Conservation (phyloP, 2,888 invertebrate species). For the Drosophila anomelani region DNA sequence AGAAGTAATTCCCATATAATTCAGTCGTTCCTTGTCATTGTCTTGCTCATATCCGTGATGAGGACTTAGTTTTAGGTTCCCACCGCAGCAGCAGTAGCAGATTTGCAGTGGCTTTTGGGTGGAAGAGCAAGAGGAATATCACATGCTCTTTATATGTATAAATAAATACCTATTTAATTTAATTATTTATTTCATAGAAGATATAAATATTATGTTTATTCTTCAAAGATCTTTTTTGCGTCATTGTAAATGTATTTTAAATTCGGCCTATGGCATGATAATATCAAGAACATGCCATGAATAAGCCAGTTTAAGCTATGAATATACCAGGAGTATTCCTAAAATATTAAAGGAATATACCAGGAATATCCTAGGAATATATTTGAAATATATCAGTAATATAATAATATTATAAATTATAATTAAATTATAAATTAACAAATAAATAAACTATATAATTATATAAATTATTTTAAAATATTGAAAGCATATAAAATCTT, state of each 20-base stretch:
- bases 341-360: background rate
- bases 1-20: constrained; percentile 66
- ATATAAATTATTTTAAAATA: background rate
- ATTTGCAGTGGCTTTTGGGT: constrained; percentile 38
- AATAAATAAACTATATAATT: no score
- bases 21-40: constrained; percentile 63
- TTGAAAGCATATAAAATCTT: background rate
- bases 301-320: no score
- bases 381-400: background rate
- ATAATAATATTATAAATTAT: background rate
- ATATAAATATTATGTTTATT: background rate
- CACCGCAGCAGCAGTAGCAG: background rate
- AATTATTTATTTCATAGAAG: background rate
- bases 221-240: background rate
- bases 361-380: background rate
- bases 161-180: background rate
- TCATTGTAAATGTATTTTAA: no score
- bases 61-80: constrained; percentile 66
- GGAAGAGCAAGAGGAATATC: background rate
- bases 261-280: no score
- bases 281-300: no score
- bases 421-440: background rate
- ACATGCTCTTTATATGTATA: constrained; percentile 1
- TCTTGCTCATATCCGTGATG: constrained; percentile 63
- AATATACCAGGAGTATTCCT: no score